A percentile compares a stretch with the other conserved stretches of the same genome.
These are phyloP conservation scores for Drosophila peninsularis DNA, from an alignment of 2,888 invertebrate genomes.

Conservation along the genomic window DNA sequence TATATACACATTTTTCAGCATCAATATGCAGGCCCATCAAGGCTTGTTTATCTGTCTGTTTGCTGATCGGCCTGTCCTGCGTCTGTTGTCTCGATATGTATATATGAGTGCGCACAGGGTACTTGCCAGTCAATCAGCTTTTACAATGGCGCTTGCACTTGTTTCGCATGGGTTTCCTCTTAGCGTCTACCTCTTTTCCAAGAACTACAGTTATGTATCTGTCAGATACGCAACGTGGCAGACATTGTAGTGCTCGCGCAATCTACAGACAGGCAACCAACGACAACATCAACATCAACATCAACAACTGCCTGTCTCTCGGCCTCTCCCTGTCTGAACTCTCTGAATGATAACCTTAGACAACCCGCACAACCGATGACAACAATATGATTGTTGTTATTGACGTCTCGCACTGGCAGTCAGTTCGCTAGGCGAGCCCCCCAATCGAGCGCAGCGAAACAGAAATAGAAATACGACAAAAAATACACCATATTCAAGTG, in stretches of 20 bases:
- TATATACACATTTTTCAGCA: too few relatives aligned
- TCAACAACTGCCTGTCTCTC: conserved; percentile 3
- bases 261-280: conserved; percentile 33
- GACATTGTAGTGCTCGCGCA: conserved; percentile 28
- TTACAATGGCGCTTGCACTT: background rate
- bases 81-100: background rate
- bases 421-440: conserved; percentile 69
- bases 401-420: conserved; percentile 33
- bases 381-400: conserved; percentile 32
- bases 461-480: conserved; percentile 23
- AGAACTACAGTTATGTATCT: conserved; percentile 32
- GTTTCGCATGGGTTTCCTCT: conserved; percentile 36
- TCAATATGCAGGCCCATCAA: background rate
- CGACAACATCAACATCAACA: conserved; percentile 10
- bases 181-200: background rate
- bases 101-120: background rate
- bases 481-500: conserved; percentile 31
- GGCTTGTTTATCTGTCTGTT: background rate
- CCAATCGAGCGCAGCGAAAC: conserved; percentile 40
- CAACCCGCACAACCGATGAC: conserved; percentile 39
- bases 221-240: conserved; percentile 41
- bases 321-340: conserved; percentile 15
- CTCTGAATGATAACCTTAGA: conserved; percentile 64
- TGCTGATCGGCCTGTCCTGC: too few relatives aligned
- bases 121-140: background rate